These are phyloP conservation scores for Drosophila navojoa DNA, from an alignment of 1,140 invertebrate species.

Conservation along the genomic window DNA sequence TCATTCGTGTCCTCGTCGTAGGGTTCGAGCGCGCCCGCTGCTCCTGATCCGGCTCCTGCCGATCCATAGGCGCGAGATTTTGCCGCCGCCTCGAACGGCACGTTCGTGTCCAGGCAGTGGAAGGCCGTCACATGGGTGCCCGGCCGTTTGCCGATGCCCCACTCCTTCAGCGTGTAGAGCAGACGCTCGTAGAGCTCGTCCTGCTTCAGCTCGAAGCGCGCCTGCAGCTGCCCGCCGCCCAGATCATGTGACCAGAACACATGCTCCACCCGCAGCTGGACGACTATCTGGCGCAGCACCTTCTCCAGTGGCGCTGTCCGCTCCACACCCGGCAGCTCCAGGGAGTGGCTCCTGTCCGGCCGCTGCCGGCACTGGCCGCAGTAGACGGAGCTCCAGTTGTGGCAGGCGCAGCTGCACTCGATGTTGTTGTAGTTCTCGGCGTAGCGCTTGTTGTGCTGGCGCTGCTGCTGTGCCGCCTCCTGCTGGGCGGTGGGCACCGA, in stretches of 20 bases:
- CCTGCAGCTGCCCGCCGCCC: constrained; percentile 44
- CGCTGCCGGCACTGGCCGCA: not conserved
- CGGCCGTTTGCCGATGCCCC: constrained; percentile 77
- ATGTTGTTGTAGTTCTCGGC: not conserved
- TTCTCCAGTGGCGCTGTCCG: constrained; percentile 43
- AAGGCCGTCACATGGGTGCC: constrained; percentile 81
- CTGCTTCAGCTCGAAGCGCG: constrained; percentile 74
- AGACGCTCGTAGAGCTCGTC: constrained; percentile 81
- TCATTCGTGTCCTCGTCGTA: not conserved
- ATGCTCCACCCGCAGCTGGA: constrained; percentile 50
- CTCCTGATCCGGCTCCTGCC: not conserved
- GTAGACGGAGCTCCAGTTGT: not conserved
- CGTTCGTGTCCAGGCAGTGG: constrained; percentile 69
- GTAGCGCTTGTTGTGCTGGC: not conserved
- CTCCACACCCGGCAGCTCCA: constrained; percentile 4
- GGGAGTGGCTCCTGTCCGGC: not conserved
- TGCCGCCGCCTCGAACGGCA: not conserved
- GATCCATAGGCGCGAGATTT: too few species aligned
- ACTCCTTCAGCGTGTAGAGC: constrained; percentile 73
- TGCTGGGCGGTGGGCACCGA: constrained; percentile 60
- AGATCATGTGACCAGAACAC: constrained; percentile 64
- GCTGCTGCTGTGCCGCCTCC: constrained; percentile 33
- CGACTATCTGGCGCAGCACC: constrained; percentile 43
- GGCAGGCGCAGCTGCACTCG: not conserved
- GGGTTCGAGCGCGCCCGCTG: too few species aligned